Percentiles rank a stretch among this genome's conserved stretches.
These are phyloP conservation scores for Tychaedon coryphoeus DNA, from an alignment of 2,113 vertebrate species.

Conservation along the genomic window DNA sequence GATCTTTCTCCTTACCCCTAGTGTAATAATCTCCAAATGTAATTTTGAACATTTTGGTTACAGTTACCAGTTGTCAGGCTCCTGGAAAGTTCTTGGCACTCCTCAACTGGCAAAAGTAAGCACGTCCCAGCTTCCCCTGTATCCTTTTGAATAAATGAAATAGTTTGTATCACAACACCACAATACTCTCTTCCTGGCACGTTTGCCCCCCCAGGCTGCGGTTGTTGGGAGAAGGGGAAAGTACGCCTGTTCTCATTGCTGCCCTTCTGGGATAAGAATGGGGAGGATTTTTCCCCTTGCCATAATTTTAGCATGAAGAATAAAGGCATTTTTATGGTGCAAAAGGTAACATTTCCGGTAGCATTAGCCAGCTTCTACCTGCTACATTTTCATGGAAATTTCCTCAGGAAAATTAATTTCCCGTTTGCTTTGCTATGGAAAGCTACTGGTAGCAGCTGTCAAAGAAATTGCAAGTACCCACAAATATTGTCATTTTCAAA, in stretches of 20 bases:
- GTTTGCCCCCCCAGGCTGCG: background rate
- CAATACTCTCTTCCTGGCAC: background rate
- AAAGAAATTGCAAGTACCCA: constrained; percentile 44
- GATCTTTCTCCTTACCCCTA: background rate
- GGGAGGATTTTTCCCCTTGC: background rate
- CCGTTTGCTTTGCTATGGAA: constrained; percentile 35
- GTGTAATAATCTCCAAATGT: constrained; percentile 27
- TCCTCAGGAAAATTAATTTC: constrained; percentile 10
- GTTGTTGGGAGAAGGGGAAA: background rate
- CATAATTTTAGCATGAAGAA: background rate
- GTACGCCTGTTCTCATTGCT: background rate
- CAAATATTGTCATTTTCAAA: constrained; percentile 62
- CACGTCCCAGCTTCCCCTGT: background rate
- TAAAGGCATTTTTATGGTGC: background rate
- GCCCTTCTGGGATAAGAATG: background rate
- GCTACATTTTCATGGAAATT: constrained; percentile 22
- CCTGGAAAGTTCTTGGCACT: background rate
- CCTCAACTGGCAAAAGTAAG: background rate
- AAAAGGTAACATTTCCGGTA: background rate
- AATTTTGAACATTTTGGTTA: background rate
- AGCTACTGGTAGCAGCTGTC: constrained; percentile 48
- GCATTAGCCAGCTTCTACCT: background rate
- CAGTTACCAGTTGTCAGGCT: background rate
- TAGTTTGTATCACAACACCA: background rate
- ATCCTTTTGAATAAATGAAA: background rate